Evolutionary conservation across 2,888 invertebrate species (phyloP).

Genomic region (Adineta ricciae): DNA sequence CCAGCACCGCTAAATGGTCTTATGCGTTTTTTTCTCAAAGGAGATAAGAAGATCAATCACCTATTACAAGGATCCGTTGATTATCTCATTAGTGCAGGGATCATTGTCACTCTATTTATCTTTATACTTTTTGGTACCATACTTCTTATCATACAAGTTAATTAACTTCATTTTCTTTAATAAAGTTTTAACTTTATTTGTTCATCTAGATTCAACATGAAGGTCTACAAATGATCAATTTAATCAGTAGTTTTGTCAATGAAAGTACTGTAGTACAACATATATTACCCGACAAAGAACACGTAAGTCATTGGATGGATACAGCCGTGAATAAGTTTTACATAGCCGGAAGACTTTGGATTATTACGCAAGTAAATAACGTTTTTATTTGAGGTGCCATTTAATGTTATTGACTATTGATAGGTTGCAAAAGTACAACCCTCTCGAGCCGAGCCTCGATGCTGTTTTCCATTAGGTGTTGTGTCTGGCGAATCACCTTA

Average conservation of each 20-base stretch:
- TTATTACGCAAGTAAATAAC: slow-evolving; percentile 65
- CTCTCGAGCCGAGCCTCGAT: not conserved
- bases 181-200: not conserved
- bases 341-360: slow-evolving; percentile 77
- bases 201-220: slow-evolving; percentile 61
- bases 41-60: slow-evolving; percentile 24
- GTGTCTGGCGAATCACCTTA: not conserved
- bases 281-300: slow-evolving; percentile 72
- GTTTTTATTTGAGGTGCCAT: no score
- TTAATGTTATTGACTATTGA: not conserved
- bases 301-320: slow-evolving; percentile 62
- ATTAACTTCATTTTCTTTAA: not conserved
- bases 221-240: slow-evolving; percentile 76
- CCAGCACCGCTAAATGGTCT: not conserved
- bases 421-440: not conserved
- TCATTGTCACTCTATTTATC: slow-evolving; percentile 18
- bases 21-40: not conserved
- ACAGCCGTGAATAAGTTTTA: slow-evolving; percentile 70
- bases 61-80: slow-evolving; percentile 26
- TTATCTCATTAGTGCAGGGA: slow-evolving; percentile 11
- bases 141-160: slow-evolving; percentile 24
- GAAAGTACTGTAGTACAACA: slow-evolving; percentile 58
- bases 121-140: not conserved
- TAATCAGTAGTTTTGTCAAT: slow-evolving; percentile 76
- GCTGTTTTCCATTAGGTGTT: not conserved